Conservation (phyloP, 2,888 invertebrate species). For the Nipponacmea schrenckii region DNA sequence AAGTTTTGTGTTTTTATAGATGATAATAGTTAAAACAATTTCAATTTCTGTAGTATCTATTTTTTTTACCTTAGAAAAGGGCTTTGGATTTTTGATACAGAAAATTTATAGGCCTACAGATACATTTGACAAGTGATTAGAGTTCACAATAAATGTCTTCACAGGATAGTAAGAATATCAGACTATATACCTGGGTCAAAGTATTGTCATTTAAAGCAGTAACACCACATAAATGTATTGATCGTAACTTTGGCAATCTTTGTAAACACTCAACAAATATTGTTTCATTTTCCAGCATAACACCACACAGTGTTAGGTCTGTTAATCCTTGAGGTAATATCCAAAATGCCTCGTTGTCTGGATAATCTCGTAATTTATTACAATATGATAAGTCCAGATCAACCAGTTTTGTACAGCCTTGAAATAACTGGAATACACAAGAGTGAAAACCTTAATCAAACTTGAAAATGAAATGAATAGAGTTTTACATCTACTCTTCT, state of each 20-base stretch:
- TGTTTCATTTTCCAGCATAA: slow-evolving; percentile 49
- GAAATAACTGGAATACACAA: slow-evolving; percentile 46
- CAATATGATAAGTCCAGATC: slow-evolving; percentile 61
- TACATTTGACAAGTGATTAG: no score
- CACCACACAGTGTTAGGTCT: slow-evolving; percentile 56
- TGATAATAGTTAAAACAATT: no score
- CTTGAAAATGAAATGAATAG: no score
- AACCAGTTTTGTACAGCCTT: slow-evolving; percentile 50
- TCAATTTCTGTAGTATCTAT: no score
- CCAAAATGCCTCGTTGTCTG: slow-evolving; percentile 50
- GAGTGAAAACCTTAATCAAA: no score
- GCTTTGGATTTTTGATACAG: no score
- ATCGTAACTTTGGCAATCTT: slow-evolving; percentile 44
- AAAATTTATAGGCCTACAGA: no score
- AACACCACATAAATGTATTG: slow-evolving; percentile 57
- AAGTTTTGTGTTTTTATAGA: no score
- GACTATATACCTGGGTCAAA: slow-evolving; percentile 50
- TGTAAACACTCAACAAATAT: slow-evolving; percentile 55
- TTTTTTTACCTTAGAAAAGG: no score
- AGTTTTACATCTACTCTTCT: no score
- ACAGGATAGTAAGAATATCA: no score
- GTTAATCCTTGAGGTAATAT: slow-evolving; percentile 53
- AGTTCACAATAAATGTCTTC: no score
- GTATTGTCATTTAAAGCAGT: slow-evolving; percentile 57
- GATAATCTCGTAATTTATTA: slow-evolving; percentile 40